These are phyloP conservation scores for Macaria notata DNA, from an alignment of 2,888 invertebrate genomes.

Conservation along the genomic window DNA sequence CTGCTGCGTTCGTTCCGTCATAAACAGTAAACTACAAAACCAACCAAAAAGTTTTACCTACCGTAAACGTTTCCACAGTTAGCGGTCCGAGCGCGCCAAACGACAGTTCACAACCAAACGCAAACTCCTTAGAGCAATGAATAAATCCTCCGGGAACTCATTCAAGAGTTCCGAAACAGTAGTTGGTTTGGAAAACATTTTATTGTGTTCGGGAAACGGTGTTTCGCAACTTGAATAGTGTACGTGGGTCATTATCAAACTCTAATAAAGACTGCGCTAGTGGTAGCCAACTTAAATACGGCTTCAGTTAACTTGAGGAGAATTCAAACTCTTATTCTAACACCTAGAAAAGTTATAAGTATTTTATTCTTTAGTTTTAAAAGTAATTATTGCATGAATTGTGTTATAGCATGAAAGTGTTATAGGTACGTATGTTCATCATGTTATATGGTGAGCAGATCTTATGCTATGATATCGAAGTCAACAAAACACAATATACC, in stretches of 20 bases:
- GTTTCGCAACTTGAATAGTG: constrained; percentile 31
- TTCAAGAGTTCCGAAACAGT: constrained; percentile 40
- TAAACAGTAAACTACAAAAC: constrained; percentile 17
- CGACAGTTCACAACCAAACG: constrained; percentile 23
- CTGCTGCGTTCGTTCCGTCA: not conserved
- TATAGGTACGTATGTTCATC: too few relatives aligned
- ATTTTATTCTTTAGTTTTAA: too few relatives aligned
- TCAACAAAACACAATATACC: too few relatives aligned
- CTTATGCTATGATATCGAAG: too few relatives aligned
- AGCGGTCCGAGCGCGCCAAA: constrained; percentile 15
- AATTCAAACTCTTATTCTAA: too few relatives aligned
- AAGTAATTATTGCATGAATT: too few relatives aligned
- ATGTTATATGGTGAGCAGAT: too few relatives aligned
- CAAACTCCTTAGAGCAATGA: constrained; percentile 32
- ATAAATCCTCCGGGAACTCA: constrained; percentile 33
- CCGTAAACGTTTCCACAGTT: constrained; percentile 12
- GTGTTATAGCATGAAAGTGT: too few relatives aligned
- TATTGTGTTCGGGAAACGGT: constrained; percentile 37
- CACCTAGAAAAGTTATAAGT: too few relatives aligned
- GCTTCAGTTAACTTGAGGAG: too few relatives aligned
- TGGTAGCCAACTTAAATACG: not conserved
- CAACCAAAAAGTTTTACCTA: constrained; percentile 22
- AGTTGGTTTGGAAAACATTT: constrained; percentile 40
- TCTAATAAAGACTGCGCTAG: constrained; percentile 26
- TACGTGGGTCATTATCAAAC: constrained; percentile 34